phyloP scores from a whole-genome alignment of 2,888 invertebrate species.

The Andrena marginata region DNA sequence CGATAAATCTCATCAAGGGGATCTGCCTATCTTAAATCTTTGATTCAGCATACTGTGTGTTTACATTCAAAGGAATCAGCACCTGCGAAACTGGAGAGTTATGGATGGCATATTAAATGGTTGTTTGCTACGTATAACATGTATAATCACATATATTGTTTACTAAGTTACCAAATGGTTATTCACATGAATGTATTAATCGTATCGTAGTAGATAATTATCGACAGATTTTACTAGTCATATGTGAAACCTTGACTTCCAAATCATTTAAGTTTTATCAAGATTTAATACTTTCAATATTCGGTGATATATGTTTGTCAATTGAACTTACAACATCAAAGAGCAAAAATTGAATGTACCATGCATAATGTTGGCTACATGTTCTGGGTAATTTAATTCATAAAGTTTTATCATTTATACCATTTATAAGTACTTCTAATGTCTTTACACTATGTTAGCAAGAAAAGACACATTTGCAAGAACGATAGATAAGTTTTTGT shows the following conservation, averaged over 20 bases:
- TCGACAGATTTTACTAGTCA: slow-evolving; percentile 53
- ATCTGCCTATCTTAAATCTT: slow-evolving; percentile 63
- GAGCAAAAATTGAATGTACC: neutral
- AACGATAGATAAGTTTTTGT: slow-evolving; percentile 13
- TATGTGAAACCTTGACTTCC: slow-evolving; percentile 37
- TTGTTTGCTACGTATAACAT: slow-evolving; percentile 51
- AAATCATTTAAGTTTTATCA: slow-evolving; percentile 29
- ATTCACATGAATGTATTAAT: slow-evolving; percentile 42
- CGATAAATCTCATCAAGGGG: slow-evolving; percentile 60
- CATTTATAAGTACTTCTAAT: slow-evolving; percentile 13
- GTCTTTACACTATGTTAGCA: neutral
- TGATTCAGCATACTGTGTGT: slow-evolving; percentile 68
- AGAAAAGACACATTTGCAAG: slow-evolving; percentile 4
- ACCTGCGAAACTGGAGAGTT: slow-evolving; percentile 65
- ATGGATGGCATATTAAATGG: slow-evolving; percentile 60
- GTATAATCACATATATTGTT: slow-evolving; percentile 55
- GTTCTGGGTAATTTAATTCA: neutral
- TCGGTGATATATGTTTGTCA: slow-evolving; percentile 4
- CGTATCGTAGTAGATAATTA: slow-evolving; percentile 42
- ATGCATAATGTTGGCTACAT: neutral
- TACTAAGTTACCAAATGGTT: slow-evolving; percentile 53
- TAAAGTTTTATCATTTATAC: neutral
- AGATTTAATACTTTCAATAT: slow-evolving; percentile 18
- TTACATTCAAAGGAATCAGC: slow-evolving; percentile 66
- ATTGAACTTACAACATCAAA: slow-evolving; percentile 1